Percentiles rank a stretch among this genome's conserved stretches.
Conservation (phyloP, 2,113 vertebrate genomes). For the Corydoras maculifer region DNA sequence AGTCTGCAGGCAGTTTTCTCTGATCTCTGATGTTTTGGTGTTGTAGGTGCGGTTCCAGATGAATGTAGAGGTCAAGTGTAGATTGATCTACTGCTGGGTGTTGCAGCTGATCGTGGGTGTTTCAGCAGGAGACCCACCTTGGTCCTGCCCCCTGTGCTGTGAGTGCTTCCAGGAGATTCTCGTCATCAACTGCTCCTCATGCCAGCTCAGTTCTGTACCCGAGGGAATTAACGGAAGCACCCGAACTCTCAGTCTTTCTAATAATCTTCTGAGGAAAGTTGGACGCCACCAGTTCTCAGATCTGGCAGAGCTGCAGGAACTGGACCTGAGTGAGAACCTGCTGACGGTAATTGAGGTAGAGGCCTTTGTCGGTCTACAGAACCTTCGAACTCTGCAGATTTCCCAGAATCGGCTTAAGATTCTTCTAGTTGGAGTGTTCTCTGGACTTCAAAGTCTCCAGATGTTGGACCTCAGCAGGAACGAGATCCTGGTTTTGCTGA, state of each 20-base stretch:
- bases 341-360: conserved; percentile 70
- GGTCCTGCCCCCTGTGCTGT: conserved; percentile 65
- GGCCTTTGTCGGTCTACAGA: conserved; percentile 66
- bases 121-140: conserved; percentile 41
- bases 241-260: conserved; percentile 67
- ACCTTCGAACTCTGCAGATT: conserved; percentile 58
- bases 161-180: conserved; percentile 58
- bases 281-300: conserved; percentile 62
- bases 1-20: neutral
- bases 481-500: conserved; percentile 77
- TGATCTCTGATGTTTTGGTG: neutral
- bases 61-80: conserved; percentile 51
- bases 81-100: conserved; percentile 51
- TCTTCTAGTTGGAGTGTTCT: conserved; percentile 67
- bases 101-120: conserved; percentile 51
- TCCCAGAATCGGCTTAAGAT: conserved; percentile 73
- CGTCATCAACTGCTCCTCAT: conserved; percentile 66
- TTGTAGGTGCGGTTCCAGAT: conserved; percentile 59
- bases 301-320: conserved; percentile 62
- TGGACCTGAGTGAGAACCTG: conserved; percentile 78
- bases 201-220: conserved; percentile 60
- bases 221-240: conserved; percentile 57
- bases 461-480: conserved; percentile 76
- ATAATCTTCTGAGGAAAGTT: conserved; percentile 69
- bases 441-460: conserved; percentile 63